Base-by-base conservation (phyloP, 1,140 invertebrate species). In the Vanessa atalanta region DNA sequence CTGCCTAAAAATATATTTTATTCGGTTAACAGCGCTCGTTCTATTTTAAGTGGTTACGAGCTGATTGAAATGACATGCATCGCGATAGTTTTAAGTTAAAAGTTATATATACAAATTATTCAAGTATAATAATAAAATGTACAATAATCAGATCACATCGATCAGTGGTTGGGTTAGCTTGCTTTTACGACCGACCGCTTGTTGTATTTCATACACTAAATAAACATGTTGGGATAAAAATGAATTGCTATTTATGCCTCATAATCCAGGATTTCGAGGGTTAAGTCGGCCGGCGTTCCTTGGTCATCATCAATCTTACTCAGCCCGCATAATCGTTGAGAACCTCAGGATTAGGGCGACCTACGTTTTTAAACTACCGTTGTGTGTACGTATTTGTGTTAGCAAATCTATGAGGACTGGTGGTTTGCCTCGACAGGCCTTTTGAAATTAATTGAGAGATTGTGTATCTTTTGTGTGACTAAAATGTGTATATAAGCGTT, bases 301-400 rank as follows among this genome's bases (percentile, higher is more conserved):
- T 71, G 79, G 79, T 79, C 77, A 74, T 84, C 89, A 91, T 91
- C 88, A 89, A 89, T 91, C 89, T 91, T 91, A 80, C 83, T 90
- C 88, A 88, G 82, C 81, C 84, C 86, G 85, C 77, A 88, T 91
- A 89, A 91, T 90, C 85, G 87, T 83, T 83, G 83, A 83, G 87
- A 85, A 87, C 78, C 83, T 81, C 65, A 60, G 86, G 88, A 88
- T 90, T 90, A 90, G 72, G 71, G 73, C 79, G 81, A 82, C 82
- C 83, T 82, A 81, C 80, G 84, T 86, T 87, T 88, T 90, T 87
- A 86, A 90, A 75, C 65, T 68, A 53, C 14, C n/a, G 16, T 8
- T 68, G 47, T 68, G 65, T 55, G 75, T 81, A 15, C 60, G 9
- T 68, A 26, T 68, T 31, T 68, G 26, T 55, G 73, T 81, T 37